phyloP scores from a whole-genome alignment of 1,140 invertebrate genomes.

The Rhagoletis zephyria region DNA sequence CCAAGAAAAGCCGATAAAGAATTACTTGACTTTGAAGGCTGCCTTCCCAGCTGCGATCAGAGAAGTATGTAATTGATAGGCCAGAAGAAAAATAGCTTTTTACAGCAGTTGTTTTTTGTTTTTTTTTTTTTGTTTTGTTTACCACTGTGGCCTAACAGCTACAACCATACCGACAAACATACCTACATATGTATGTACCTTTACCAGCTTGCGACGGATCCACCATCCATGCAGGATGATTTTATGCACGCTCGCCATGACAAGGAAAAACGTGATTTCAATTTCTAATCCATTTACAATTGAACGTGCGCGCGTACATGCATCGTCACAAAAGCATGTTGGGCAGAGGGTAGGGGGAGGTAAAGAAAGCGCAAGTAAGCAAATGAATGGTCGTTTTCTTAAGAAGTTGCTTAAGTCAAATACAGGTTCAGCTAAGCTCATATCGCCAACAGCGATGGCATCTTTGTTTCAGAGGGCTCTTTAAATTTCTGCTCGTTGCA shows the following conservation, averaged over 20 bases:
- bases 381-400: background rate
- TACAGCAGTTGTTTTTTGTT: background rate
- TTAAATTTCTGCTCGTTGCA: no score
- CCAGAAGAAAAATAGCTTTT: background rate
- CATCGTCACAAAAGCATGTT: background rate
- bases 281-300: constrained; percentile 40
- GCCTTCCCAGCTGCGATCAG: background rate
- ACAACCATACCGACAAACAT: no score
- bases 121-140: no score
- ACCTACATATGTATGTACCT: no score
- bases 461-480: background rate
- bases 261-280: constrained; percentile 34
- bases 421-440: background rate
- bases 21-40: background rate
- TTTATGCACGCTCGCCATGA: constrained; percentile 31
- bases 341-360: background rate
- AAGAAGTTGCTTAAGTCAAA: background rate
- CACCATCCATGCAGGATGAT: background rate
- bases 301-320: constrained; percentile 10
- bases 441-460: background rate
- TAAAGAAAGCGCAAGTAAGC: background rate
- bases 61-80: background rate
- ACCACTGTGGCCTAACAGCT: no score
- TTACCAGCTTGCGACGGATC: no score
- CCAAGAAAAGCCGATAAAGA: background rate